phyloP scores from a whole-genome alignment of 2,113 vertebrate genomes.

The Tichodroma muraria region DNA sequence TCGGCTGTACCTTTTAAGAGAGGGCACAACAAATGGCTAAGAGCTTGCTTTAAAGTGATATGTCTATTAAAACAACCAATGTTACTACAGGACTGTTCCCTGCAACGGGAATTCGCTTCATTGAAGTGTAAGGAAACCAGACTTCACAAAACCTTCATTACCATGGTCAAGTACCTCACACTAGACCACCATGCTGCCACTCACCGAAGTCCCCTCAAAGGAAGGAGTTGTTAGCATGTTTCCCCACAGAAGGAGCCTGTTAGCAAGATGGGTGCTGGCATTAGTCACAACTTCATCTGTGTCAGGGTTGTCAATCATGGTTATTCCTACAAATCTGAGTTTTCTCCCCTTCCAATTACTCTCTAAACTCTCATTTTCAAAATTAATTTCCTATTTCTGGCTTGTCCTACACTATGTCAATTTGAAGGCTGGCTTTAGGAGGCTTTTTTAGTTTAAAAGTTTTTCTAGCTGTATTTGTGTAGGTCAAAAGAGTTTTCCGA shows the following conservation, averaged over 20 bases:
- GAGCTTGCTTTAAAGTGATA: not conserved
- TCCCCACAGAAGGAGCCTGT: not conserved
- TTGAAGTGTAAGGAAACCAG: not conserved
- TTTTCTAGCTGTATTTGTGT: conserved; percentile 35
- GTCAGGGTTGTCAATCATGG: not conserved
- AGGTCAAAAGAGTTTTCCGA: conserved; percentile 27
- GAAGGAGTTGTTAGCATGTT: not conserved
- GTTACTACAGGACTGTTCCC: not conserved
- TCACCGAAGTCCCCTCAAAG: not conserved
- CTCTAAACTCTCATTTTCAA: not conserved
- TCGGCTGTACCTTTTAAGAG: not conserved
- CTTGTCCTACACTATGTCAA: not conserved
- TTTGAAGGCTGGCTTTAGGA: not conserved
- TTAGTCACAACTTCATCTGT: not conserved
- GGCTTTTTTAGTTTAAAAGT: not conserved
- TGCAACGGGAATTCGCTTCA: not conserved
- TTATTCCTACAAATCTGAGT: not conserved
- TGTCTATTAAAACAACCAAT: not conserved
- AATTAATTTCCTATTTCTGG: conserved; percentile 3
- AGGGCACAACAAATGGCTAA: not conserved
- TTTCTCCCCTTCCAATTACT: not conserved
- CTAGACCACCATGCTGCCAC: not conserved
- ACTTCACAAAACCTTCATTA: not conserved
- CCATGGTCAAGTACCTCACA: not conserved
- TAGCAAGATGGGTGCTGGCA: not conserved